Evolutionary conservation across 2,888 invertebrate genomes (phyloP).

Genomic region (Dasypolia templi): DNA sequence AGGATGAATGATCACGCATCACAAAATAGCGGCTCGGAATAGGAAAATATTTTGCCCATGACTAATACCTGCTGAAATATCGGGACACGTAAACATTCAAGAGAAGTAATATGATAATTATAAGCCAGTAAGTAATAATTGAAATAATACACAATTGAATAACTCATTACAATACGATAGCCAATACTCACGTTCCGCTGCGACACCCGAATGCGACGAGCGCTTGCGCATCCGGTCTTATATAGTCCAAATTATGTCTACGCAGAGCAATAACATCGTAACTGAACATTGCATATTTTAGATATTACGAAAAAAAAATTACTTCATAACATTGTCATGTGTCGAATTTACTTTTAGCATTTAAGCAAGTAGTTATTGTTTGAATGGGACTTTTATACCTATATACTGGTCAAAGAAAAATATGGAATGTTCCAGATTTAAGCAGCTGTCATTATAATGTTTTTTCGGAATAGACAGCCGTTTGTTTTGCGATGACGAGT

Average conservation of each 20-base stretch:
- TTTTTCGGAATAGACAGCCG: constrained; percentile 17
- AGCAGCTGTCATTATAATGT: constrained; percentile 11
- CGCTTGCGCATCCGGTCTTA: constrained; percentile 30
- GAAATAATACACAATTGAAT: neutral
- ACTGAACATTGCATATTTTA: constrained; percentile 35
- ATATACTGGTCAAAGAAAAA: constrained; percentile 19
- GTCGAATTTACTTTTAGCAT: constrained; percentile 13
- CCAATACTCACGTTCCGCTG: constrained; percentile 66
- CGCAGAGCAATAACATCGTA: constrained; percentile 41
- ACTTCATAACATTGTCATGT: neutral
- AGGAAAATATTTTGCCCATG: neutral
- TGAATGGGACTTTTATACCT: constrained; percentile 20
- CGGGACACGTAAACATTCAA: neutral
- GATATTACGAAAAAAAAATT: neutral
- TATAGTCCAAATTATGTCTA: constrained; percentile 48
- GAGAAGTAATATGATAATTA: neutral
- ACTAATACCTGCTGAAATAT: neutral
- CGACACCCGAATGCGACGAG: constrained; percentile 63
- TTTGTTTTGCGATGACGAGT: constrained; percentile 14
- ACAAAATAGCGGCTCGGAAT: constrained; percentile 41
- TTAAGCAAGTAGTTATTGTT: constrained; percentile 11
- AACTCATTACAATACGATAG: constrained; percentile 2
- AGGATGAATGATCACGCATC: neutral
- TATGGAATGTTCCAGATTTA: constrained; percentile 21
- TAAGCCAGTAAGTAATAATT: neutral